Evolutionary conservation across 2,113 vertebrate genomes (phyloP), one percentile per base, ranked within the genome.

Genomic region (Sylvietta virens): DNA sequence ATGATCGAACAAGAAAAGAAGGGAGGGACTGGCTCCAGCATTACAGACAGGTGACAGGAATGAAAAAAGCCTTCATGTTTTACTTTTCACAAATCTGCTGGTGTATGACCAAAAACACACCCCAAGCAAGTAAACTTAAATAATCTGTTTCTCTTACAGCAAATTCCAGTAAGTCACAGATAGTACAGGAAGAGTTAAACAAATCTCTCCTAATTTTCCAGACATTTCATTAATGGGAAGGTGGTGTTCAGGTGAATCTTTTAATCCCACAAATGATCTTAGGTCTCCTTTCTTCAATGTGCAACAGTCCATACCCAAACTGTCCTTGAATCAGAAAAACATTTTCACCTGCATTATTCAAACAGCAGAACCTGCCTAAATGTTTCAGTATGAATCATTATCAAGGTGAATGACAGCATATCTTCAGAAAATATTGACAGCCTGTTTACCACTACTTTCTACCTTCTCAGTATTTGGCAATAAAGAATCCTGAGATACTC

Each of bases 351-450:
- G 69, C 61, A 51, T 90, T 94, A 90, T 58, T 94, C 60, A 86
- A 83, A 58, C 51, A 78, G 51, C 19, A 88, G 51, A 93, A 92
- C 35, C 33, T 70, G 27, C 39, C 88, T 80, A 91, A 86, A 86
- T 37, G 35, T 48, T 91, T 69, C 61, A 53, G 53, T 64, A 91
- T 61, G 72, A 91, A 89, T 92, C 91, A 95, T 44, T 64, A 84
- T 64, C 86, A 92, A 78, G 56, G 57, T 4, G 4, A 22, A 88
- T 50, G 74, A 76, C 83, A 94, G 72, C 65, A 5, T 66, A 65
- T 70, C 67, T 96, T 92, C 66, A 88, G 58, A 76, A 83, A 95
- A 96, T 64, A 86, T 76, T 84, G 80, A 86, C 92, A 94, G 72
- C 47, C 50, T 94, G 66, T 86, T 94, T 90, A 86, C 27, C 61